These are phyloP conservation scores for Oriolus oriolus DNA, from an alignment of 2,113 vertebrate species.

Conservation along the genomic window DNA sequence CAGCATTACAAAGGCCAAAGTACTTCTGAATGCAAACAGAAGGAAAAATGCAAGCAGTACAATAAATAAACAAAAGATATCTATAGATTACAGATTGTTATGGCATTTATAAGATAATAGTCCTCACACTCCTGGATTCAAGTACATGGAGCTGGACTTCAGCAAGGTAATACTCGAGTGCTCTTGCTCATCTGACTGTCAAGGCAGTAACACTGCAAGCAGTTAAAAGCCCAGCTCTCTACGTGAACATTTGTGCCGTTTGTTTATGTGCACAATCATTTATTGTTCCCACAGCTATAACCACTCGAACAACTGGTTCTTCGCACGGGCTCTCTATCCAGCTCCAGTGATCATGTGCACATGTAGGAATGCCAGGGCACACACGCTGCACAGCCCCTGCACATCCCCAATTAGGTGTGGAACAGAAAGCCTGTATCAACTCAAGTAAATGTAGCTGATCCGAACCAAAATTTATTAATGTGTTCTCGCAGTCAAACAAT, in stretches of 20 bases:
- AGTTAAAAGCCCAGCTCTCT: background rate
- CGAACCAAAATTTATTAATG: background rate
- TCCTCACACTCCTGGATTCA: background rate
- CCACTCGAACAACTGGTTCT: constrained; percentile 47
- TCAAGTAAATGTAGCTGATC: background rate
- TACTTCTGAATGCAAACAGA: background rate
- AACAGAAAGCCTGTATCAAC: background rate
- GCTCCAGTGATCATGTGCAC: background rate
- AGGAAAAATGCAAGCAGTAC: background rate
- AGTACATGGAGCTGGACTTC: background rate
- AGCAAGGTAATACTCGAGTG: background rate
- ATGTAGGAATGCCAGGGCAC: background rate
- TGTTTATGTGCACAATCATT: constrained; percentile 19
- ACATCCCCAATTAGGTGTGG: background rate
- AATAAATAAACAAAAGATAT: background rate
- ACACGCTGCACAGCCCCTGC: background rate
- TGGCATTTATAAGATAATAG: background rate
- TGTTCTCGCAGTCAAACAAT: background rate
- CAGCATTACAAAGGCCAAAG: background rate
- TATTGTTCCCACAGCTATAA: constrained; percentile 6
- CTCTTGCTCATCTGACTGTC: background rate
- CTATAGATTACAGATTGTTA: background rate
- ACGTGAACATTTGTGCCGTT: background rate
- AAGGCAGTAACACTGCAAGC: background rate
- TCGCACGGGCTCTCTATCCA: background rate